phyloP scores from a whole-genome alignment of 2,113 vertebrate species.

The Pelusios castaneus region DNA sequence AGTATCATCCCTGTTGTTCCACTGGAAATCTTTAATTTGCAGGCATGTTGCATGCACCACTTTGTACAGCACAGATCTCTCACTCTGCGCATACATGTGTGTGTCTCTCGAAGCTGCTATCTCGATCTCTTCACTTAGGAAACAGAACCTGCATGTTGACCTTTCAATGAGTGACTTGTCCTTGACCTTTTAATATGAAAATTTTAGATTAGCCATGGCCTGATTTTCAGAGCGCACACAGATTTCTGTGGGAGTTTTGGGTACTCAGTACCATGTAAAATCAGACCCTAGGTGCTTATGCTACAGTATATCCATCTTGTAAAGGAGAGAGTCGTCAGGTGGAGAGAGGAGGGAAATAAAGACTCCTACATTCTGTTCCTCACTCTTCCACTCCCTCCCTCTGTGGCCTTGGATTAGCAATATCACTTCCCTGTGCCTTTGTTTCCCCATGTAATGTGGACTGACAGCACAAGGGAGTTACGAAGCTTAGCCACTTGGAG shows the following conservation, averaged over 20 bases:
- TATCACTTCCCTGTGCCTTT: neutral
- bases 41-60: neutral
- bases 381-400: neutral
- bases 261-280: neutral
- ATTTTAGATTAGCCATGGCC: neutral
- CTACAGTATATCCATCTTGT: neutral
- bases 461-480: neutral
- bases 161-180: neutral
- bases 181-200: constrained; percentile 28
- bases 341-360: neutral
- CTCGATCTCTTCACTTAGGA: neutral
- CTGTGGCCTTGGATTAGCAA: neutral
- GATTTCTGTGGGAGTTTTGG: neutral
- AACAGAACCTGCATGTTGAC: neutral
- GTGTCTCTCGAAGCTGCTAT: neutral
- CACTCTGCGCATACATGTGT: neutral
- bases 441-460: neutral
- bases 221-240: constrained; percentile 17
- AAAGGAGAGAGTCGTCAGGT: neutral
- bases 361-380: neutral
- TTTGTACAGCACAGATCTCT: neutral
- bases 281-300: neutral
- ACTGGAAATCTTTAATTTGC: neutral
- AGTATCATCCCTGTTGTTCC: neutral
- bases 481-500: constrained; percentile 10